Conservation (phyloP, 2,888 invertebrate species). For the Fissipunctia ypsillon region DNA sequence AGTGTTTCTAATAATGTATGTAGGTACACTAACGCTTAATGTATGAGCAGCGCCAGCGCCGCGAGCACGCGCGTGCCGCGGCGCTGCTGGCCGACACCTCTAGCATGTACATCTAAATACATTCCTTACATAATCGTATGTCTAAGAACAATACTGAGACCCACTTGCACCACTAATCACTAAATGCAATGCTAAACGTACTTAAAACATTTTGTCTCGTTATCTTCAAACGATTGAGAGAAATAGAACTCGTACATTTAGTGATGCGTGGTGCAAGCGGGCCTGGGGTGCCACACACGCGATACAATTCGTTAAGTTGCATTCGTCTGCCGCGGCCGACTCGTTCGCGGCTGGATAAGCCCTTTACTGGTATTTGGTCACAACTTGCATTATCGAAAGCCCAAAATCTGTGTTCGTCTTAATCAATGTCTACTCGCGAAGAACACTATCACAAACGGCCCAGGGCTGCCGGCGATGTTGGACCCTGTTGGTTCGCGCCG, state of each 20-base stretch:
- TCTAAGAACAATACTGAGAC: constrained; percentile 5
- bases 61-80: too few relatives aligned
- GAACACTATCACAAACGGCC: neutral
- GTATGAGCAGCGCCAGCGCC: constrained; percentile 36
- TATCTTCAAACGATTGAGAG: neutral
- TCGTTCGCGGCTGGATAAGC: neutral
- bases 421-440: neutral
- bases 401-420: neutral
- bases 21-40: neutral
- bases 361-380: neutral
- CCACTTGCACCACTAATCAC: neutral
- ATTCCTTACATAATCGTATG: constrained; percentile 5
- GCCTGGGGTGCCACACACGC: neutral
- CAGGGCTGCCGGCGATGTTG: too few relatives aligned
- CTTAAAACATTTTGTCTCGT: neutral
- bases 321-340: neutral
- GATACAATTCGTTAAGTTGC: neutral
- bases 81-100: constrained; percentile 11
- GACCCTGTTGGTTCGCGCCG: neutral
- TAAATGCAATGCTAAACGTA: neutral
- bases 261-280: neutral
- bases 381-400: constrained; percentile 12
- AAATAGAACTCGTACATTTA: neutral
- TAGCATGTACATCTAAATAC: constrained; percentile 21
- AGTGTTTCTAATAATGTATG: constrained; percentile 13